These are phyloP conservation scores for Calycopis cecrops DNA, from an alignment of 1,140 invertebrate genomes.

Conservation along the genomic window DNA sequence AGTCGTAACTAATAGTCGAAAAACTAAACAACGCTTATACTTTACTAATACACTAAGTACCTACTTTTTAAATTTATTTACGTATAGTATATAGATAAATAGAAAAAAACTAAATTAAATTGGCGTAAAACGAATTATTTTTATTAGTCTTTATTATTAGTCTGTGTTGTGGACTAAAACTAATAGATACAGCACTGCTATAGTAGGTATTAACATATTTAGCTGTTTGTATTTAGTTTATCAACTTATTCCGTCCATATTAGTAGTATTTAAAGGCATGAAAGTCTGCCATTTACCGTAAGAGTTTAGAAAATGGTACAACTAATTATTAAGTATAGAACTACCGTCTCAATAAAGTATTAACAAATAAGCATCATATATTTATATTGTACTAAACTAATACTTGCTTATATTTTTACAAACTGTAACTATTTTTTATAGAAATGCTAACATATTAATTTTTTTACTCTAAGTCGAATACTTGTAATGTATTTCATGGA, in stretches of 20 bases:
- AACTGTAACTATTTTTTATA: too few species aligned
- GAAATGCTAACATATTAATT: too few species aligned
- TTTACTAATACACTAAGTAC: constrained; percentile 1
- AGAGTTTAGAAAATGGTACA: not conserved
- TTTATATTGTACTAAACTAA: not conserved
- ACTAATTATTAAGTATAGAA: not conserved
- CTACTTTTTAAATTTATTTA: not conserved
- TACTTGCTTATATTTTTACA: too few species aligned
- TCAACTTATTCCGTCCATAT: not conserved
- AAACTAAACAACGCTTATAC: constrained; percentile 5
- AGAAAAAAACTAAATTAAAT: not conserved
- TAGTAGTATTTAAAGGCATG: not conserved
- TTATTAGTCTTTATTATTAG: not conserved
- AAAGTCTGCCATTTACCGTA: too few species aligned
- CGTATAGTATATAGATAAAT: not conserved
- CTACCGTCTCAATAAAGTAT: not conserved
- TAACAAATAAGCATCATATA: not conserved
- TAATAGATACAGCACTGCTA: not conserved
- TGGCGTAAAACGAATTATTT: not conserved
- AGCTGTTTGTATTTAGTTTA: not conserved
- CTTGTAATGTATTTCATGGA: too few species aligned
- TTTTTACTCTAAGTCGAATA: too few species aligned
- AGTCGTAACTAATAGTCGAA: constrained; percentile 2
- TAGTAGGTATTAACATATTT: not conserved
- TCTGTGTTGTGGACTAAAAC: not conserved